Percentiles rank a stretch among this genome's conserved stretches.
Evolutionary conservation across 1,140 invertebrate species (phyloP).

Genomic region (Littorina saxatilis): DNA sequence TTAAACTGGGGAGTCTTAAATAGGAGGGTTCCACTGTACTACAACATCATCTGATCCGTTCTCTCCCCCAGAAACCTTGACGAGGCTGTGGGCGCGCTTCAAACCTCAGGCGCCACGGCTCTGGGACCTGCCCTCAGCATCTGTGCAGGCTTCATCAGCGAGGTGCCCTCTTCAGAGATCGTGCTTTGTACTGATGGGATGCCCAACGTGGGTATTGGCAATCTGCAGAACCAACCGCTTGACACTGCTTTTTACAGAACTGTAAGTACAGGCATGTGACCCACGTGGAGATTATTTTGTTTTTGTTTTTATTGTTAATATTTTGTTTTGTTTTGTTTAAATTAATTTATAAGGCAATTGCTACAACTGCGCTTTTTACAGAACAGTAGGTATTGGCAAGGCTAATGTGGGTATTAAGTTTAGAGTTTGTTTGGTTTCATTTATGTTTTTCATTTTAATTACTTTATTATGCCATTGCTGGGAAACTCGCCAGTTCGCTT

Average conservation of each 20-base stretch:
- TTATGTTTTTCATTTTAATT: too few relatives aligned
- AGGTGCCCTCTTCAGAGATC: constrained; percentile 65
- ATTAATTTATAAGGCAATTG: too few relatives aligned
- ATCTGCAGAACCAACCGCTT: not conserved
- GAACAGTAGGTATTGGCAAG: constrained; percentile 51
- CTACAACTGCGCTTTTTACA: constrained; percentile 60
- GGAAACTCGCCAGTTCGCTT: too few relatives aligned
- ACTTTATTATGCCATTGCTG: too few relatives aligned
- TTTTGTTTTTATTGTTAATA: too few relatives aligned
- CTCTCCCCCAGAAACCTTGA: constrained; percentile 51
- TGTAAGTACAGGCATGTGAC: constrained; percentile 49
- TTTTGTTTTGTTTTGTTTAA: too few relatives aligned
- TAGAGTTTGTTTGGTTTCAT: too few relatives aligned
- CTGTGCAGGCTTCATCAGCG: constrained; percentile 61
- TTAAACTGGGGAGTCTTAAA: too few relatives aligned
- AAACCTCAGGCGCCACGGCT: constrained; percentile 63
- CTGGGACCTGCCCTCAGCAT: constrained; percentile 69
- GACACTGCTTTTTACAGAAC: constrained; percentile 52
- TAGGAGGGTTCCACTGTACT: too few relatives aligned
- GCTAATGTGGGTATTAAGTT: too few relatives aligned
- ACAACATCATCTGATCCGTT: too few relatives aligned
- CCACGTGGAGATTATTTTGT: too few relatives aligned
- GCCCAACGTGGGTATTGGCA: constrained; percentile 69
- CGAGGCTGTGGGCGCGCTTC: constrained; percentile 50
- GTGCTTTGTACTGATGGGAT: constrained; percentile 73